A percentile compares a stretch with the other conserved stretches of the same genome.
phyloP scores from a whole-genome alignment of 1,140 invertebrate genomes.

The Apis laboriosa region DNA sequence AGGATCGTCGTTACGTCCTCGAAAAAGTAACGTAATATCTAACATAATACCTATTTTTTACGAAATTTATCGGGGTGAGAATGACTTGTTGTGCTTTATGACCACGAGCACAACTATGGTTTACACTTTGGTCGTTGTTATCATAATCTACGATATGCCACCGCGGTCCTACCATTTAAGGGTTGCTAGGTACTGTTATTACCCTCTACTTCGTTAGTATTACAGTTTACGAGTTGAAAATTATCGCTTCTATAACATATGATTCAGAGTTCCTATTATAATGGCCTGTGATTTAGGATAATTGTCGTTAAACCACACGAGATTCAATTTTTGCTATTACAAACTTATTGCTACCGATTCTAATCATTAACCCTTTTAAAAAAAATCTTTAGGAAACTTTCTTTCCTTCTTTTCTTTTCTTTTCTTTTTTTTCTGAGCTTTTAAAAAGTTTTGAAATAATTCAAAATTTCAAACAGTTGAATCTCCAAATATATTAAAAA shows the following conservation, averaged over 20 bases:
- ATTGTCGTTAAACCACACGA: not conserved
- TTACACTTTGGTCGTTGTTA: conserved; percentile 14
- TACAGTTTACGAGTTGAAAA: not conserved
- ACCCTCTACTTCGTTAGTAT: not conserved
- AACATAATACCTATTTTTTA: not conserved
- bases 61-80: no score
- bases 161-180: not conserved
- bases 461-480: no score
- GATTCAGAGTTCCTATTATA: not conserved
- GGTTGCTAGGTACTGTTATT: not conserved
- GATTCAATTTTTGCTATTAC: not conserved
- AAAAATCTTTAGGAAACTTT: no score
- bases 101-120: not conserved
- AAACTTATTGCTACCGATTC: not conserved
- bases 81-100: not conserved
- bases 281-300: not conserved
- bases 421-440: not conserved
- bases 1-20: not conserved
- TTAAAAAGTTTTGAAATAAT: no score
- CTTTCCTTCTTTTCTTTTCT: not conserved
- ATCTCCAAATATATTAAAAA: no score
- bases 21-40: not conserved
- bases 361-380: no score
- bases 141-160: conserved; percentile 12
- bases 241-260: not conserved